Base-by-base conservation (phyloP, 2,113 vertebrate species). In the Pelusios castaneus region DNA sequence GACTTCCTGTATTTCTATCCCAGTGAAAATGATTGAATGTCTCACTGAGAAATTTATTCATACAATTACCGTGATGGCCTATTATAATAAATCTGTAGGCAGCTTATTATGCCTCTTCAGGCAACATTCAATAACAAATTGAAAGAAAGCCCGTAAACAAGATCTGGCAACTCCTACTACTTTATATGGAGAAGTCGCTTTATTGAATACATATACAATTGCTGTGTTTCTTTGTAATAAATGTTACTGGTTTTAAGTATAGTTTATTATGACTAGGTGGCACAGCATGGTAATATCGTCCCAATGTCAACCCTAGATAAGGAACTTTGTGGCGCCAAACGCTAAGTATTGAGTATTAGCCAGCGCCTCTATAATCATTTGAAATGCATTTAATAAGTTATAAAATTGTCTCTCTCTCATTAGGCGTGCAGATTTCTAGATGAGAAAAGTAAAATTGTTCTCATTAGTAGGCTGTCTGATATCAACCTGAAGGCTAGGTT, bases 41-140 rank as follows among this genome's bases (percentile, higher is more conserved):
- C 95, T 94, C 89, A 78, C 93, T 93, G 94, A 91, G 94, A 94
- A 97, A 97, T 95, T 81, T 93, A 96, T 94, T 96, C 92, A 83
- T 70, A 60, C 93, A 94, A 94, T 96, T 96, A 96, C 91, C 47
- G 75, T 49, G 96, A 97, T 94, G 94, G 91, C 27, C 80, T 82
- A 79, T 89, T 77, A 95, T 85, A 92, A 96, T 96, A 97, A 96
- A 96, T 94, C 96, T 87, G 83, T 29, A 85, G 91, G 91, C 91
- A 93, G 94, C 91, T 96, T 88, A 85, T 89, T 87, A 29, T 58
- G 81, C 76, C 93, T 96, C 84, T 92, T 38, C 80, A 94, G 90
- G 94, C 83, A 84, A 77, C 43, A 45, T 63, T 96, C 87, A 95
- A 82, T 77, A 95, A 88, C 73, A 95, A 97, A 97, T 88, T 54